Base-by-base conservation (phyloP, 2,888 invertebrate species). In the Colletes collaris region DNA sequence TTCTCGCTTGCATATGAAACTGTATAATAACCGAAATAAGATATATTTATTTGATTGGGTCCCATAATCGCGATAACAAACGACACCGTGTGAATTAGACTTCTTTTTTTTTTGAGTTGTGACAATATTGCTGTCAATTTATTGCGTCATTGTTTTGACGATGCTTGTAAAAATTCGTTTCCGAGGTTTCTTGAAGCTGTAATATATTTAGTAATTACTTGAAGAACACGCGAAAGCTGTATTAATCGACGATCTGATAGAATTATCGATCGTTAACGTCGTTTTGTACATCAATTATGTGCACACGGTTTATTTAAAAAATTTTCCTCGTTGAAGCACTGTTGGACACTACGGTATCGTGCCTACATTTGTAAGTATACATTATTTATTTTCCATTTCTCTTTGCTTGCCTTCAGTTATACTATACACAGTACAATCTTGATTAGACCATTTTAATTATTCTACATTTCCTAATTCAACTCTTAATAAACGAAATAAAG, bases 61-160 rank as follows among this genome's bases (percentile, higher is more conserved):
- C 27, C 2, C 27, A 27, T 27, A 27, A 27, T 27, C 27, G 27
- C 2, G 27, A 27, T 27, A 27, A 27, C 27, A 27, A 27, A 2
- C 27, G 27, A 27, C 27, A 27, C 27, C 27, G 27, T 27, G 27
- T 27, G 27, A 27, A 27, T 27, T 27, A 27, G 27, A 27, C 16
- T 16, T 16, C 16, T 16, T 16, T 27, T 27, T 37, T 58, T n/a
- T 59, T 40, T 59, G 59, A 59, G 40, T 59, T 59, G 59, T 35
- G 59, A 11, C n/a, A 59, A 59, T 40, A 44, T 40, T 59, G 16
- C 37, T 44, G 3, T 40, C 40, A 7, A 10, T 16, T 46, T 10
- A 10, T 7, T 46, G 44, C 8, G 10, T 8, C 8, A 59, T 27
- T 40, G n/a, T 16, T n/a, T 59, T 59, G 16, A 40, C 5, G 59